phyloP scores from a whole-genome alignment of 2,113 vertebrate species.

The Ailurus styani region DNA sequence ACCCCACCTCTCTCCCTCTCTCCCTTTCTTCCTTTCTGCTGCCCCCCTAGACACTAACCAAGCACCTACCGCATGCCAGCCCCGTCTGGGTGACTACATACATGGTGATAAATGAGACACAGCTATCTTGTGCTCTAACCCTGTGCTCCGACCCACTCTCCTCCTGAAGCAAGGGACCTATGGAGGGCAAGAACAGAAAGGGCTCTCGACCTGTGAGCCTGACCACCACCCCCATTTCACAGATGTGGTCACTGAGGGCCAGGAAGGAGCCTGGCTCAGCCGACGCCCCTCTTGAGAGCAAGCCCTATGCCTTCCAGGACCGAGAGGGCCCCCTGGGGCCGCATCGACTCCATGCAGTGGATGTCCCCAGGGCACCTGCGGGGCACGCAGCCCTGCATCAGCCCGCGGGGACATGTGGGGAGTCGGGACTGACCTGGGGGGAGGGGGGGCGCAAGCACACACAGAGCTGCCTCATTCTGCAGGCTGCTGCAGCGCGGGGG shows the following conservation, averaged over 20 bases:
- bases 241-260: background rate
- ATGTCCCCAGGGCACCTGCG: background rate
- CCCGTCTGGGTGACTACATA: accelerated
- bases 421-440: background rate
- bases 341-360: background rate
- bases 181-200: background rate
- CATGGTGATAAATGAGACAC: accelerated
- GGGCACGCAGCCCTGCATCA: background rate
- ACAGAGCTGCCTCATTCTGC: background rate
- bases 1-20: background rate
- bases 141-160: accelerated
- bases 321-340: background rate
- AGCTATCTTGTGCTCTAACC: accelerated
- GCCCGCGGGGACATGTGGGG: accelerated
- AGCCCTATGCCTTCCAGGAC: background rate
- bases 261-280: no score
- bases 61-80: background rate
- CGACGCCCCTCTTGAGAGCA: background rate
- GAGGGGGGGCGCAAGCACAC: background rate
- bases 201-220: background rate
- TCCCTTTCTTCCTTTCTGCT: background rate
- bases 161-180: background rate
- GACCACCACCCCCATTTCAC: background rate
- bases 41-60: background rate
- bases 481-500: accelerated